A percentile compares a stretch with the other conserved stretches of the same genome.
Evolutionary conservation across 2,113 vertebrate species (phyloP).

Genomic region (Paralichthys olivaceus): DNA sequence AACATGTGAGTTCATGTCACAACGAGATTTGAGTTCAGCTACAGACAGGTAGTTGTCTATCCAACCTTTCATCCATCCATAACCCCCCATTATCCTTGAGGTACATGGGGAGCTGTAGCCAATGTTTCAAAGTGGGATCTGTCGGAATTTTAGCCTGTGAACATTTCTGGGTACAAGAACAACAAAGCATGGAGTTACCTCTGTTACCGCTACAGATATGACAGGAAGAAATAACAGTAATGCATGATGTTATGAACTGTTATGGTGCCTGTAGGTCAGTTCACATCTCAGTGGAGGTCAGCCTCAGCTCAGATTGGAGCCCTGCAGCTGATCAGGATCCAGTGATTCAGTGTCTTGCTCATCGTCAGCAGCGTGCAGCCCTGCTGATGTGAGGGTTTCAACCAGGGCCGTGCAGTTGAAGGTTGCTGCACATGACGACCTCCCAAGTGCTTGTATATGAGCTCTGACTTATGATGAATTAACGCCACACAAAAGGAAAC

Average conservation of each 20-base stretch:
- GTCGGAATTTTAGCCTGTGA: background rate
- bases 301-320: conserved; percentile 29
- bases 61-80: too few relatives aligned
- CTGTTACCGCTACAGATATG: too few relatives aligned
- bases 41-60: too few relatives aligned
- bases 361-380: conserved; percentile 45
- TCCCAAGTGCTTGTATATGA: background rate
- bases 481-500: background rate
- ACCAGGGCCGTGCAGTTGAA: conserved; percentile 27
- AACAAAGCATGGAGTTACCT: too few relatives aligned
- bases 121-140: background rate
- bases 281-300: conserved; percentile 58
- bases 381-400: conserved; percentile 54
- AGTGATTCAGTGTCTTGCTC: conserved; percentile 67
- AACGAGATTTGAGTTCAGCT: too few relatives aligned
- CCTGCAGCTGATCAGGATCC: conserved; percentile 52
- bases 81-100: too few relatives aligned
- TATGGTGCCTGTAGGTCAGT: conserved; percentile 38
- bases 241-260: conserved; percentile 18
- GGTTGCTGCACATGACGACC: conserved; percentile 19
- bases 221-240: background rate
- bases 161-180: too few relatives aligned
- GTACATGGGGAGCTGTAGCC: too few relatives aligned
- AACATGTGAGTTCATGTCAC: background rate
- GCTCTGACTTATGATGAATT: background rate